These are phyloP conservation scores for Hypsopygia costalis DNA, from an alignment of 2,888 invertebrate species.

Conservation along the genomic window DNA sequence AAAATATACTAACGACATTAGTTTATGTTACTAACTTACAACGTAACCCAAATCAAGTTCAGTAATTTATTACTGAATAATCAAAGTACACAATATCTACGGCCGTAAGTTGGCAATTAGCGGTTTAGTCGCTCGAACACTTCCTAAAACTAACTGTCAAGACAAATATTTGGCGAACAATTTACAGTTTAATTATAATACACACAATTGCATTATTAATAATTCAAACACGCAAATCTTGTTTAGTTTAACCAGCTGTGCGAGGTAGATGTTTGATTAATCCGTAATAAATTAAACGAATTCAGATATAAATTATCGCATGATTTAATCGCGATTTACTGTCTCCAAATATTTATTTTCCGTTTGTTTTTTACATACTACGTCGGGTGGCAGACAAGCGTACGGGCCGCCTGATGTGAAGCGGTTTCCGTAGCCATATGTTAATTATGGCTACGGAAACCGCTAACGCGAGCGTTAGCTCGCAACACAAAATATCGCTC, in stretches of 20 bases:
- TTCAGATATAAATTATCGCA: too few relatives aligned
- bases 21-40: too few relatives aligned
- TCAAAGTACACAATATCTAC: constrained; percentile 18
- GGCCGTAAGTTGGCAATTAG: constrained; percentile 16
- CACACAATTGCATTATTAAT: constrained; percentile 52
- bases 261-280: constrained; percentile 8
- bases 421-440: too few relatives aligned
- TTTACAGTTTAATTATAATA: constrained; percentile 37
- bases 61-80: constrained; percentile 14
- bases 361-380: too few relatives aligned
- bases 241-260: constrained; percentile 22
- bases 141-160: constrained; percentile 28
- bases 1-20: too few relatives aligned
- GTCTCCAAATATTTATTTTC: too few relatives aligned
- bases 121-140: constrained; percentile 16
- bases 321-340: too few relatives aligned
- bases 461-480: too few relatives aligned
- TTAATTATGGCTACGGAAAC: too few relatives aligned
- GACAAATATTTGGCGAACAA: constrained; percentile 31
- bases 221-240: constrained; percentile 47
- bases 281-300: constrained; percentile 1
- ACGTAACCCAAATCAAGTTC: not conserved
- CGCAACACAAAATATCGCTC: too few relatives aligned
- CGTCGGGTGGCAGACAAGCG: too few relatives aligned
- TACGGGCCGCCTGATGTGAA: too few relatives aligned